Conservation (phyloP, 2,888 invertebrate species). For the Tholera decimalis region DNA sequence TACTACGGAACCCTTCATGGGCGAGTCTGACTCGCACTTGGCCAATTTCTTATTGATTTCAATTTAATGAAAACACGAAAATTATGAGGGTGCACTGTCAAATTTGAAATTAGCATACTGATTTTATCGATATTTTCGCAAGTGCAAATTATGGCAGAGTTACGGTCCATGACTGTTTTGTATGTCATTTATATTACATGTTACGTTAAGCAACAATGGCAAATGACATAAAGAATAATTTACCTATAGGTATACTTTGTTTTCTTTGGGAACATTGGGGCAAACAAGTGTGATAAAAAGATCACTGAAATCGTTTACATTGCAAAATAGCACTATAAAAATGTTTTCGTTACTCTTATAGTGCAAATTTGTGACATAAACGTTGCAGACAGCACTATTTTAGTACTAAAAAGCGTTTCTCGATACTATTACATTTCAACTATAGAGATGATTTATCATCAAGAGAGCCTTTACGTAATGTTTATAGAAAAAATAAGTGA, state of each 20-base stretch:
- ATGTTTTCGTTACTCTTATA: neutral
- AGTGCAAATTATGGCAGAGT: conserved; percentile 1
- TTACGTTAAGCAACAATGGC: neutral
- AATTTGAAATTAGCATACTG: neutral
- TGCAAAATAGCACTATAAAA: neutral
- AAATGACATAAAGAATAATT: neutral
- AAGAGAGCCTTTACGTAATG: neutral
- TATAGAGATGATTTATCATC: neutral
- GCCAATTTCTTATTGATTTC: too few species aligned
- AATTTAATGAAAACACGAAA: too few species aligned
- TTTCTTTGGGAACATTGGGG: neutral
- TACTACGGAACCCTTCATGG: too few species aligned
- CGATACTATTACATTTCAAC: neutral
- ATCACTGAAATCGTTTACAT: neutral
- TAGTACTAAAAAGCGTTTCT: neutral
- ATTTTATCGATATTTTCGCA: neutral
- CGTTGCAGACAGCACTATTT: neutral
- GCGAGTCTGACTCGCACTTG: too few species aligned
- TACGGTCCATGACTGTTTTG: neutral
- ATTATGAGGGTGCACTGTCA: neutral
- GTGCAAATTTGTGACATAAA: neutral
- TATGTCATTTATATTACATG: neutral
- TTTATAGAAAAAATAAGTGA: neutral
- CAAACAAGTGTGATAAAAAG: neutral
- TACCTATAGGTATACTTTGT: neutral